Base-by-base conservation (phyloP, 2,113 vertebrate genomes). In the Saimiri boliviensis region DNA sequence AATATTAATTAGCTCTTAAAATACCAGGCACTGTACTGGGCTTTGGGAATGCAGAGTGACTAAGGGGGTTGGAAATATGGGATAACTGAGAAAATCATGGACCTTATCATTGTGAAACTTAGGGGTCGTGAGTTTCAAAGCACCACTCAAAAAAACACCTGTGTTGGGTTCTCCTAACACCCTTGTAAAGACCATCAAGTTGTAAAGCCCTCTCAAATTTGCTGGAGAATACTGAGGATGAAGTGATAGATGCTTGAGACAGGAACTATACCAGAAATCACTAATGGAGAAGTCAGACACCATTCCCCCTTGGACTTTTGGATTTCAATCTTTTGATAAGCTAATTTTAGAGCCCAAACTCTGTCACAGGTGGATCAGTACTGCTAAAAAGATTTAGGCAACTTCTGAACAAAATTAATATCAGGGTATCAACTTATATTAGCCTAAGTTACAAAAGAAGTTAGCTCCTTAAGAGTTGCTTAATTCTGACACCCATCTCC, bases 71-170 rank as follows among this genome's bases (percentile, higher is more conserved):
- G 19, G n/a, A n/a, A 25, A 66, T 5, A 1, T 5, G 37, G 21
- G 3, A 42, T 27, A 58, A 40, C 66, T 27, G 40, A 87, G 42
- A 74, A 90, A 89, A 49, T 42, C 3, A 10, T 2, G 21, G 49
- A 23, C 1, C 11, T 37, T 86, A 21, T 47, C 52, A 16, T 86
- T 2, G 0, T 45, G 68, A 70, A 94, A 40, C 56, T 66, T 77
- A 56, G 49, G 27, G 32, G 49, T 83, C 17, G 3, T 30, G 40
- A 23, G 23, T 86, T 52, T 96, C 45, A 93, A 93, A 93, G 52
- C n/a, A 47, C 12, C 20, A n/a, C 49, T 63, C 47, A 79, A 74
- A 95, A 68, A 80, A 81, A 73, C 16, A 45, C 27, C 56, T 95
- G 79, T 19, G 42, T 35, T 30, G 27, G 66, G 27, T 82, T 89